A percentile compares a stretch with the other conserved stretches of the same genome.
Conservation (phyloP, 2,888 invertebrate species). For the Morinoia aosen region DNA sequence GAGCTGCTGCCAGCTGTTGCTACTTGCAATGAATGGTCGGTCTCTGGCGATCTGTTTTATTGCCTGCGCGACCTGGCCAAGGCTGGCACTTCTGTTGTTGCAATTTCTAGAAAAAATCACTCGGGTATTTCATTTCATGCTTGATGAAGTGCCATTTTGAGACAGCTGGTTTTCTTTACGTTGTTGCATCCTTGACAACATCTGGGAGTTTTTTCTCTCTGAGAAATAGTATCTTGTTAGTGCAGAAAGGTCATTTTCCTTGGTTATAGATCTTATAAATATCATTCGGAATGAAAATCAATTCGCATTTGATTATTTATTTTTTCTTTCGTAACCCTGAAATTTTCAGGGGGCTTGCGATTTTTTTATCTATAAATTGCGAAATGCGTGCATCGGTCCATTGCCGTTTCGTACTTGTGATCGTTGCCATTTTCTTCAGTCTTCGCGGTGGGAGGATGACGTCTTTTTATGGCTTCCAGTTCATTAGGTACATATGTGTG, state of each 20-base stretch:
- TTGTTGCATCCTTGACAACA: not conserved
- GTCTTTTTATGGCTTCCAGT: too few relatives aligned
- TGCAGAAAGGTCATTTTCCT: not conserved
- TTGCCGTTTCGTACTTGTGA: not conserved
- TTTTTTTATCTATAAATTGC: not conserved
- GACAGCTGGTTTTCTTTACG: too few relatives aligned
- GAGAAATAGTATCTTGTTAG: not conserved
- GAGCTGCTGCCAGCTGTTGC: conserved; percentile 6
- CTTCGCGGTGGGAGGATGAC: too few relatives aligned
- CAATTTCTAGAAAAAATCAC: not conserved
- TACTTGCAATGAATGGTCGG: not conserved
- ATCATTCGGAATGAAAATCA: not conserved
- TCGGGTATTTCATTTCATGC: not conserved
- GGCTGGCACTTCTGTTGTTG: not conserved
- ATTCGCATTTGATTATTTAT: not conserved
- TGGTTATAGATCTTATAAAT: not conserved
- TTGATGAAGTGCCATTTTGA: not conserved
- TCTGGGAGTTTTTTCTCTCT: not conserved
- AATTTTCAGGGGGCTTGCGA: not conserved
- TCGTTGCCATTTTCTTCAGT: not conserved
- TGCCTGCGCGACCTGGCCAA: not conserved
- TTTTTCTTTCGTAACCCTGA: not conserved
- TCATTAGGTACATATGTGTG: too few relatives aligned
- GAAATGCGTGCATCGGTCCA: not conserved
- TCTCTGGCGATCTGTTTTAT: not conserved